Percentiles rank a stretch among this genome's conserved stretches.
Evolutionary conservation across 2,888 invertebrate species (phyloP).

Genomic region (Tryphoninae sp.): DNA sequence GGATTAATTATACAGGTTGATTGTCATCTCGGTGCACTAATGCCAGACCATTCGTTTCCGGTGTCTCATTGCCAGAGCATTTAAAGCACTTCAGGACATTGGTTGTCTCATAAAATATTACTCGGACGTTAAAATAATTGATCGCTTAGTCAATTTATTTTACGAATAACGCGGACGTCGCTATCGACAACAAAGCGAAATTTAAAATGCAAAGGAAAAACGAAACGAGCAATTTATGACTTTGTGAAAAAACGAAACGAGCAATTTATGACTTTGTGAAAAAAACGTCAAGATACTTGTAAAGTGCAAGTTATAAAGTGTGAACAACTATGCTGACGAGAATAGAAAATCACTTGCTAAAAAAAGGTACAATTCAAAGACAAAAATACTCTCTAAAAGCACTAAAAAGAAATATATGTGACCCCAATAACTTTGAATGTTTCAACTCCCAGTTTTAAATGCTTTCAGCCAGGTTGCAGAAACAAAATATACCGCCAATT

Average conservation of each 20-base stretch:
- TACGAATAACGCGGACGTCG: no score
- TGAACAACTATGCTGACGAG: not conserved
- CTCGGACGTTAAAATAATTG: not conserved
- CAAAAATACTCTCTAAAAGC: not conserved
- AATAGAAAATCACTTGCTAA: not conserved
- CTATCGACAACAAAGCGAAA: no score
- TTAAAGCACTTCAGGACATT: not conserved
- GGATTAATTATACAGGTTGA: conserved; percentile 36
- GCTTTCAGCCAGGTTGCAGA: not conserved
- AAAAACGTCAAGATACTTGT: not conserved
- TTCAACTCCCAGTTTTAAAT: not conserved
- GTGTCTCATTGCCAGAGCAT: conserved; percentile 29
- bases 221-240: no score
- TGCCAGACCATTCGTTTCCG: conserved; percentile 56
- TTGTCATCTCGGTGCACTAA: conserved; percentile 34
- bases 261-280: no score
- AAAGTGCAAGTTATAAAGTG: not conserved
- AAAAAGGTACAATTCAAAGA: not conserved
- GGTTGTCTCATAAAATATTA: not conserved
- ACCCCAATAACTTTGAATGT: not conserved
- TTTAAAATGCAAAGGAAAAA: no score
- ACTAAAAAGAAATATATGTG: not conserved
- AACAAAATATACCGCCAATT: not conserved
- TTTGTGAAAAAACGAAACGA: not conserved
- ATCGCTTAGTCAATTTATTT: no score